A percentile compares a stretch with the other conserved stretches of the same genome.
These are phyloP conservation scores for Microhierax caerulescens DNA, from an alignment of 2,797 vertebrate genomes.

Conservation along the genomic window DNA sequence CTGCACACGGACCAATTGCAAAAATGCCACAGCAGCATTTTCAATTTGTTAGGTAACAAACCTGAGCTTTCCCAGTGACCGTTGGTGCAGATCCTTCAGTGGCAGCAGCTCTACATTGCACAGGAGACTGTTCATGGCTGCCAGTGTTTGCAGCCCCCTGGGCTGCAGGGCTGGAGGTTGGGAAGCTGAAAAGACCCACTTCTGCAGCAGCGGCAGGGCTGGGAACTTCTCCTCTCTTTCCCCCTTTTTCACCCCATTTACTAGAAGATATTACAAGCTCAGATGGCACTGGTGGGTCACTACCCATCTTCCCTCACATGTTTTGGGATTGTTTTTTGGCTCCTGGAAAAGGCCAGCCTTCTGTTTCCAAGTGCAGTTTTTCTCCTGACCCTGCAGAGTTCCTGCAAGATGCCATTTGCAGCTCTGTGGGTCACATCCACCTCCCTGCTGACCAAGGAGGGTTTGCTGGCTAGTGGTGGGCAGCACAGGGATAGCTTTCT, in stretches of 20 bases:
- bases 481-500: not conserved
- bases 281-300: not conserved
- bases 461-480: not conserved
- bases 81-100: accelerated
- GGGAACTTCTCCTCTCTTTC: not conserved
- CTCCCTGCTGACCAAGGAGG: not conserved
- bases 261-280: not conserved
- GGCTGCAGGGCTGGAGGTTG: not conserved
- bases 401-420: not conserved
- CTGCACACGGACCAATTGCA: not conserved
- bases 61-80: not conserved
- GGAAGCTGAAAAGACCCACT: not conserved
- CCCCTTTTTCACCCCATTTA: not conserved
- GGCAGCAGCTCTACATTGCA: not conserved
- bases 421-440: not conserved
- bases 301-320: accelerated
- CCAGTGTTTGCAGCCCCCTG: not conserved
- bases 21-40: not conserved
- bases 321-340: not conserved
- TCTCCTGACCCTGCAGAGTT: not conserved
- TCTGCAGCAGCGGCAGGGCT: not conserved
- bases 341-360: not conserved
- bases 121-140: accelerated
- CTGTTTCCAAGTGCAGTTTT: not conserved
- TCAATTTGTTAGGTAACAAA: not conserved